A percentile compares a stretch with the other conserved stretches of the same genome.
Conservation (phyloP, 2,888 invertebrate genomes). For the Nomada hirtipes region DNA sequence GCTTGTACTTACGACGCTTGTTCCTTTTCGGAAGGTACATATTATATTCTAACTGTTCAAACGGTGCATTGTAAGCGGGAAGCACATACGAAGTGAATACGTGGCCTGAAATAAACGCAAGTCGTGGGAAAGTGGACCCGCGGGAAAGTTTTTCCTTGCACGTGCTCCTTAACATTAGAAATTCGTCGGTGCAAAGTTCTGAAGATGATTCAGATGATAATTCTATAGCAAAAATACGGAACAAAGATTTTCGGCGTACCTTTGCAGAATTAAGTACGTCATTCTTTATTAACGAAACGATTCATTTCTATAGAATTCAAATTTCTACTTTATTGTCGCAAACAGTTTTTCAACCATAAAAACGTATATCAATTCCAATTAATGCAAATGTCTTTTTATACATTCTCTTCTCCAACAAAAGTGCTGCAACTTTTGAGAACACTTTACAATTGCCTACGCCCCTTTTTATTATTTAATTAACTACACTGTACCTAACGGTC, state of each 20-base stretch:
- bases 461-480: too few species aligned
- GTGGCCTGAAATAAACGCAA: conserved; percentile 46
- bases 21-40: conserved; percentile 17
- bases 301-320: too few species aligned
- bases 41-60: conserved; percentile 16
- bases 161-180: conserved; percentile 33
- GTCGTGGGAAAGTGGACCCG: conserved; percentile 74
- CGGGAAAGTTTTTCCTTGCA: conserved; percentile 71
- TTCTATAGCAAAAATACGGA: neutral
- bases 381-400: too few species aligned
- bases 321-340: too few species aligned
- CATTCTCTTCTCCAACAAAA: too few species aligned
- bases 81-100: conserved; percentile 60
- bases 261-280: too few species aligned
- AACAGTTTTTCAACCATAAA: too few species aligned
- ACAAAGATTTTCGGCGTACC: neutral
- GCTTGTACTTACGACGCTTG: too few species aligned
- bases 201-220: conserved; percentile 23
- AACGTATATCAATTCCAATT: too few species aligned
- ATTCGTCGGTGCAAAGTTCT: conserved; percentile 10
- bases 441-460: too few species aligned
- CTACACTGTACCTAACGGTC: neutral
- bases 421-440: too few species aligned
- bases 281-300: too few species aligned
- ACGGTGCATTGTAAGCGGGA: conserved; percentile 63